Evolutionary conservation across 2,888 invertebrate genomes (phyloP).

Genomic region (Eristalis tenax): DNA sequence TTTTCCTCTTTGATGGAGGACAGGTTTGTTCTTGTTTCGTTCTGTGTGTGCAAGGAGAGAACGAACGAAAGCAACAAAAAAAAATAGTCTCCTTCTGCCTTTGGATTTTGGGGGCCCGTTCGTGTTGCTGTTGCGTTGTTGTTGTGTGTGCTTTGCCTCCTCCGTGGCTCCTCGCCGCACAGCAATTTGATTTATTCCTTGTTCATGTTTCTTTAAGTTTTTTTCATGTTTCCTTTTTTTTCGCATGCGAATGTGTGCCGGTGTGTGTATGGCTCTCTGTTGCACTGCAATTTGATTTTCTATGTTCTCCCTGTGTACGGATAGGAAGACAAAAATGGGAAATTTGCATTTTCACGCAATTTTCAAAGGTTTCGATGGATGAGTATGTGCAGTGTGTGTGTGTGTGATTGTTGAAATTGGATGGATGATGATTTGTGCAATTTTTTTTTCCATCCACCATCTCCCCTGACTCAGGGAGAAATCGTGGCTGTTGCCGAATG

Average conservation of each 20-base stretch:
- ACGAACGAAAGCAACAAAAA: slow-evolving; percentile 6
- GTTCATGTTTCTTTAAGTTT: slow-evolving; percentile 52
- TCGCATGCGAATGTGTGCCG: background rate
- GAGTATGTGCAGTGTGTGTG: background rate
- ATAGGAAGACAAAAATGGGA: slow-evolving; percentile 32
- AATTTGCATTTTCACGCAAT: slow-evolving; percentile 67
- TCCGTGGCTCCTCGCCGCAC: background rate
- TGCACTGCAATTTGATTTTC: slow-evolving; percentile 63
- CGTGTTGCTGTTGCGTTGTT: slow-evolving; percentile 19
- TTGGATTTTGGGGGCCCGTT: slow-evolving; percentile 63
- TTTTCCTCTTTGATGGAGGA: slow-evolving; percentile 62
- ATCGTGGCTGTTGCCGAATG: background rate
- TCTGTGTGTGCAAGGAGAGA: slow-evolving; percentile 5
- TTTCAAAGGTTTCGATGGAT: slow-evolving; percentile 43
- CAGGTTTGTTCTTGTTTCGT: slow-evolving; percentile 68
- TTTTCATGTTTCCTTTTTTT: slow-evolving; percentile 8
- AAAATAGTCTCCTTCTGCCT: slow-evolving; percentile 43
- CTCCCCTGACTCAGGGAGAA: background rate
- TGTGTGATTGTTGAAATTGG: slow-evolving; percentile 17
- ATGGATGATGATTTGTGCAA: slow-evolving; percentile 13
- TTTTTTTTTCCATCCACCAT: background rate
- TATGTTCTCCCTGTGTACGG: slow-evolving; percentile 30
- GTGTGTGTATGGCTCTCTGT: slow-evolving; percentile 20
- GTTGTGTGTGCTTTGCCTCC: slow-evolving; percentile 13
- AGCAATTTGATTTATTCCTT: slow-evolving; percentile 64